Conservation (phyloP, 2,113 vertebrate species). For the Notechis scutatus region DNA sequence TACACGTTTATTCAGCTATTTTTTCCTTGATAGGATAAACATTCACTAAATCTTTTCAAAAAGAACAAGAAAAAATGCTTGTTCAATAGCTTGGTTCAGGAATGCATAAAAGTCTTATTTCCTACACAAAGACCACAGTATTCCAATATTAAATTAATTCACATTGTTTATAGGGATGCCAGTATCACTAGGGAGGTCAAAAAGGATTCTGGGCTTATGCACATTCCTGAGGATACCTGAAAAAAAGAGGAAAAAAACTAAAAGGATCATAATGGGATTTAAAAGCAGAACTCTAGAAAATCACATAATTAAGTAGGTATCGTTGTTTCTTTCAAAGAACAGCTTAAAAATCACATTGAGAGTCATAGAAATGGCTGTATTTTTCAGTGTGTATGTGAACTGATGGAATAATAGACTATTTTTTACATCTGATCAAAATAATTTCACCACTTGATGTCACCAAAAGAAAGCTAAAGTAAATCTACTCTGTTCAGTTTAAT, state of each 20-base stretch:
- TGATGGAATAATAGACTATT: background rate
- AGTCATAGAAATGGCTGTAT: background rate
- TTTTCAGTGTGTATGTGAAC: fast-evolving
- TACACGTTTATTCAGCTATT: background rate
- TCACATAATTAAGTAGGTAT: background rate
- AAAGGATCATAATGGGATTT: slow-evolving; percentile 40
- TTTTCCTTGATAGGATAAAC: background rate
- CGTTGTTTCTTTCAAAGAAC: background rate
- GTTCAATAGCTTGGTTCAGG: background rate
- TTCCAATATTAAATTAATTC: slow-evolving; percentile 48
- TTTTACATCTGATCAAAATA: background rate
- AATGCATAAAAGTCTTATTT: slow-evolving; percentile 13
- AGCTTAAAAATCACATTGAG: background rate
- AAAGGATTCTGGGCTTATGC: slow-evolving; percentile 34
- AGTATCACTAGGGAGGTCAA: slow-evolving; percentile 9
- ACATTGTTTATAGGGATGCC: slow-evolving; percentile 34
- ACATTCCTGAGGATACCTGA: slow-evolving; percentile 37
- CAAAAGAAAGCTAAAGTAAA: background rate
- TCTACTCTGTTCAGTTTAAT: background rate
- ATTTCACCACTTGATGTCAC: background rate
- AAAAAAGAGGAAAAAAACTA: slow-evolving; percentile 37
- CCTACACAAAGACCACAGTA: slow-evolving; percentile 35
- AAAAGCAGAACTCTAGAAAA: background rate
- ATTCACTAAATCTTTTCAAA: background rate
- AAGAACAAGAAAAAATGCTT: background rate